These are phyloP conservation scores for Sebastes schlegelii DNA, from an alignment of 2,113 vertebrate species.

Conservation along the genomic window DNA sequence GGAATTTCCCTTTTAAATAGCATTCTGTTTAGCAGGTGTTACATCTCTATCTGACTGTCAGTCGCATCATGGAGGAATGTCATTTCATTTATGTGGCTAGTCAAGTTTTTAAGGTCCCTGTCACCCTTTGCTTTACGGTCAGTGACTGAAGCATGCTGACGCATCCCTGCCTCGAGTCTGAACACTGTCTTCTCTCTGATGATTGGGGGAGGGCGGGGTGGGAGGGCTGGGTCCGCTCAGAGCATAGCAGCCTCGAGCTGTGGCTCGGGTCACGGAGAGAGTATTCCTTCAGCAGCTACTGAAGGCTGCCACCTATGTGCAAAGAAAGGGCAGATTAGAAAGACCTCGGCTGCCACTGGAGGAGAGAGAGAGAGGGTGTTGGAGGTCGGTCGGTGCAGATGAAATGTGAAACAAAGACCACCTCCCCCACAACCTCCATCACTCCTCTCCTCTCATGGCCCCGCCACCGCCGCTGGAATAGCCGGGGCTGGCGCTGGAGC, in stretches of 20 bases:
- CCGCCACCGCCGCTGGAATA: slow-evolving; percentile 58
- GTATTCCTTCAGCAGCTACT: slow-evolving; percentile 3
- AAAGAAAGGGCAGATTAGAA: slow-evolving; percentile 28
- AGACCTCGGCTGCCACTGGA: background rate
- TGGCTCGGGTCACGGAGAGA: background rate
- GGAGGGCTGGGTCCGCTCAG: slow-evolving; percentile 11
- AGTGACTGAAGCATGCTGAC: slow-evolving; percentile 55
- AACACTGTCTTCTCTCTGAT: slow-evolving; percentile 11
- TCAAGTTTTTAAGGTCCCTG: slow-evolving; percentile 46
- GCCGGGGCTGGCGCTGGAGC: slow-evolving; percentile 48
- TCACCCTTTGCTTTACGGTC: slow-evolving; percentile 42
- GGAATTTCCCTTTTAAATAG: slow-evolving; percentile 1
- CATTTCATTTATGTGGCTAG: slow-evolving; percentile 29
- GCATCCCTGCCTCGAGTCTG: slow-evolving; percentile 30
- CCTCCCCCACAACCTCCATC: slow-evolving; percentile 49
- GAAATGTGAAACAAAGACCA: slow-evolving; percentile 76
- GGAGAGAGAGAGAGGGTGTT: background rate
- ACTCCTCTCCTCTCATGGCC: slow-evolving; percentile 60
- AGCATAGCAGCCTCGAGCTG: slow-evolving; percentile 26
- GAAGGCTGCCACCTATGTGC: slow-evolving; percentile 47
- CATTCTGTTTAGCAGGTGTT: background rate
- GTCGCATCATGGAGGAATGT: slow-evolving; percentile 2
- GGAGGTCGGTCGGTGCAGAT: slow-evolving; percentile 35
- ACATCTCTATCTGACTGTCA: slow-evolving; percentile 7
- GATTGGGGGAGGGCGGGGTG: background rate